Evolutionary conservation across 2,888 invertebrate genomes (phyloP).

Genomic region (Protophormia terraenovae): DNA sequence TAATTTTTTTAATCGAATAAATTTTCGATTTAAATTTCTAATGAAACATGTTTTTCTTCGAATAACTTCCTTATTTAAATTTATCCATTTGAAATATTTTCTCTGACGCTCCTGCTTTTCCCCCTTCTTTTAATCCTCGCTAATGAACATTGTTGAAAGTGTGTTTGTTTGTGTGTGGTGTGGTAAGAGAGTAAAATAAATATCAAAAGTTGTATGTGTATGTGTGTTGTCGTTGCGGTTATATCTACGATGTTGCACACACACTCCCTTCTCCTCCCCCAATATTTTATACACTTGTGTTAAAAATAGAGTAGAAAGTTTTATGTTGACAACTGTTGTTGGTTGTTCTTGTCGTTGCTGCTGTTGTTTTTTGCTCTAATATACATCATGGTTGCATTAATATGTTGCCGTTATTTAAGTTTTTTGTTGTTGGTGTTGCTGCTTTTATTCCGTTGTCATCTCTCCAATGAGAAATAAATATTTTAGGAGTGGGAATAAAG

Average conservation of each 20-base stretch:
- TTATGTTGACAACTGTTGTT: conserved; percentile 42
- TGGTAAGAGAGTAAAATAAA: conserved; percentile 11
- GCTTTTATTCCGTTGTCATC: not conserved
- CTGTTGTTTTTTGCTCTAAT: no score
- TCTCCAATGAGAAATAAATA: conserved; percentile 34
- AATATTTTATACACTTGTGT: not conserved
- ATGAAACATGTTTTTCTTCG: no score
- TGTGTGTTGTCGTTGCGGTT: conserved; percentile 35
- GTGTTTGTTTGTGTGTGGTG: not conserved
- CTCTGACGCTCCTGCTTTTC: not conserved
- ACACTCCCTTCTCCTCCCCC: not conserved
- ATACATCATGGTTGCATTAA: conserved; percentile 18
- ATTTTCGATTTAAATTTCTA: no score
- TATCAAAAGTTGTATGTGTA: conserved; percentile 1
- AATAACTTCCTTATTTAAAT: no score
- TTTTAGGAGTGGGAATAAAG: conserved; percentile 18
- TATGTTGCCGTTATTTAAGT: no score
- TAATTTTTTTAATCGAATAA: no score
- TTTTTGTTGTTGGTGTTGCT: not conserved
- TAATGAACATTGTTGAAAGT: not conserved
- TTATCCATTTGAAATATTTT: no score
- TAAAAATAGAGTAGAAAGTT: conserved; percentile 27
- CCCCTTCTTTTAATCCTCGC: not conserved
- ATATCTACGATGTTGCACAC: not conserved
- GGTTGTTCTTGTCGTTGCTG: no score